phyloP scores from a whole-genome alignment of 2,113 vertebrate species.

The Erpornis zantholeuca region DNA sequence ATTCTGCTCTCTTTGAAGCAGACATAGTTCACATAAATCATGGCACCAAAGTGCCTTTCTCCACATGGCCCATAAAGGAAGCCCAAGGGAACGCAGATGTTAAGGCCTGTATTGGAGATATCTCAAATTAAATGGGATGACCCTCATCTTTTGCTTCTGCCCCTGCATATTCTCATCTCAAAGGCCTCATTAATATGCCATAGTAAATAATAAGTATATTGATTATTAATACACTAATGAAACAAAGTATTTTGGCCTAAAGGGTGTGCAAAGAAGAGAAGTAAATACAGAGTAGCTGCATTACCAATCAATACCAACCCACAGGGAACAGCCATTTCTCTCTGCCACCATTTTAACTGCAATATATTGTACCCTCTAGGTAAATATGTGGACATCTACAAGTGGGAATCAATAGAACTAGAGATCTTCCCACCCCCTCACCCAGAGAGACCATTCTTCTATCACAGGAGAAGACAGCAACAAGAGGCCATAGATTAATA shows the following conservation, averaged over 20 bases:
- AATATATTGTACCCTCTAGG: slow-evolving; percentile 46
- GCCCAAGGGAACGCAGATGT: not conserved
- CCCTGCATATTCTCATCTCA: not conserved
- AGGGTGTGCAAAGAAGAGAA: not conserved
- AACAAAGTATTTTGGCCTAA: slow-evolving; percentile 12
- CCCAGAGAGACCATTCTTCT: not conserved
- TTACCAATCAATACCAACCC: slow-evolving; percentile 34
- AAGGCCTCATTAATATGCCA: slow-evolving; percentile 18
- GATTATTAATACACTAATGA: slow-evolving; percentile 41
- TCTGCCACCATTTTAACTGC: slow-evolving; percentile 42
- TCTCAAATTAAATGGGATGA: not conserved
- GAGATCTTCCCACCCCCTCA: slow-evolving; percentile 16
- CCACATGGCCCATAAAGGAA: not conserved
- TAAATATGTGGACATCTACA: slow-evolving; percentile 57
- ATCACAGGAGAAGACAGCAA: not conserved
- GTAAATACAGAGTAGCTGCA: not conserved
- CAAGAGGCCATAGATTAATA: not conserved
- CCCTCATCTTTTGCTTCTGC: not conserved
- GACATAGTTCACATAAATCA: not conserved
- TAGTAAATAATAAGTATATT: slow-evolving; percentile 24
- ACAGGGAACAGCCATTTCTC: slow-evolving; percentile 43
- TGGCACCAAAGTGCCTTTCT: not conserved
- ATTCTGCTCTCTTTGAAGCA: not conserved
- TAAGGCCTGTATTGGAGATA: not conserved
- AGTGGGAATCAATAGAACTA: slow-evolving; percentile 31